phyloP scores from a whole-genome alignment of 2,888 invertebrate genomes.

The Folsomia candida region DNA sequence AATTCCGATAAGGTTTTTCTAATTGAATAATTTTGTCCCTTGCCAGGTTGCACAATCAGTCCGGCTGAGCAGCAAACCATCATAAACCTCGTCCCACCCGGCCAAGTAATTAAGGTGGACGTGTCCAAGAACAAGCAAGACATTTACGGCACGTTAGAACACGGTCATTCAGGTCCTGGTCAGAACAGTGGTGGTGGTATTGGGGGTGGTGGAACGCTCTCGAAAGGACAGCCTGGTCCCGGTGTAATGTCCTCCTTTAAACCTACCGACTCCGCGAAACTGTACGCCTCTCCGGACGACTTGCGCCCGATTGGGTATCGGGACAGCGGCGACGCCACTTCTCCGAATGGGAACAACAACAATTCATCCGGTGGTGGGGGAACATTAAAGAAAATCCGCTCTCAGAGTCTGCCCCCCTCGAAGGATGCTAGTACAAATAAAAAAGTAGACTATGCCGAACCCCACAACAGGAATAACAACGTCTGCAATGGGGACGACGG shows the following conservation, averaged over 20 bases:
- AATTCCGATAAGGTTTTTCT: too few species aligned
- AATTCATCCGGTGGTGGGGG: slow-evolving; percentile 16
- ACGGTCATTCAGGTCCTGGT: slow-evolving; percentile 34
- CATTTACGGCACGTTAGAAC: slow-evolving; percentile 53
- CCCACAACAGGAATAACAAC: slow-evolving; percentile 20
- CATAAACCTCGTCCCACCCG: slow-evolving; percentile 49
- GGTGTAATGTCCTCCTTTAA: slow-evolving; percentile 80
- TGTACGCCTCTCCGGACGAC: slow-evolving; percentile 86
- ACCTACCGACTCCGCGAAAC: slow-evolving; percentile 77
- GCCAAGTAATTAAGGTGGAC: slow-evolving; percentile 63
- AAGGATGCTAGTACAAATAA: slow-evolving; percentile 50
- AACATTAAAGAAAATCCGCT: slow-evolving; percentile 49
- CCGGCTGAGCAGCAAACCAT: slow-evolving; percentile 50
- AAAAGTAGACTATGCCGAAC: slow-evolving; percentile 47
- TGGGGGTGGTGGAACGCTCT: slow-evolving; percentile 30
- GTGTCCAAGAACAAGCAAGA: slow-evolving; percentile 54
- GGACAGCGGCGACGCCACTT: slow-evolving; percentile 31
- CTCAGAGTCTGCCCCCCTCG: slow-evolving; percentile 52
- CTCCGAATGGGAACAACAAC: neutral
- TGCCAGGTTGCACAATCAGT: slow-evolving; percentile 49
- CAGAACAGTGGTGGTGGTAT: slow-evolving; percentile 29
- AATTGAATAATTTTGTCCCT: too few species aligned
- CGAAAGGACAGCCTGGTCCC: too few species aligned
- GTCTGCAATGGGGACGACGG: slow-evolving; percentile 12
- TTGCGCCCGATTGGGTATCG: slow-evolving; percentile 67